Evolutionary conservation across 1,140 invertebrate genomes (phyloP), one percentile per base, ranked within the genome.

Genomic region (Tribolium castaneum): DNA sequence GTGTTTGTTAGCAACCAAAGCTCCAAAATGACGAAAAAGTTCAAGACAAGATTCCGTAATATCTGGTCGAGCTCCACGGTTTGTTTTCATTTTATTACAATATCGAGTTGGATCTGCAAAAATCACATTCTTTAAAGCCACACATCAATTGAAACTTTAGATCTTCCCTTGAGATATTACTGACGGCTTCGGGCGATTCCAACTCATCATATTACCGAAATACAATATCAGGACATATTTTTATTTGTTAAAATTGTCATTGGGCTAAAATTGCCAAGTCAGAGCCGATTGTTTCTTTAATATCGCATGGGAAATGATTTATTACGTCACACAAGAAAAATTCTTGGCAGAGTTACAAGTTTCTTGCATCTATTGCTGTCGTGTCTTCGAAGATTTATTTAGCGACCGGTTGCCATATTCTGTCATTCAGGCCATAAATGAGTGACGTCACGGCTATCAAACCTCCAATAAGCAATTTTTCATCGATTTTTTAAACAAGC

Each of bases 331-430:
- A 66, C 30, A 66, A 66, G 59, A 66, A 66, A 66, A 66, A 66
- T 66, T 66, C 25, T 39, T 73, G 71, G 71, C 71, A 73, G 30
- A 51, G n/a, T 73, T 73, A 73, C 71, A 73, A 73, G 71, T 73
- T 73, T 54, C 71, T 73, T 73, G 71, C 71, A 73, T 73, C 71
- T 73, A 73, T 54, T 73, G 52, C 52, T 73, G 39, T 73, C 52
- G 71, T 73, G 49, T 73, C 71, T 30, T 50, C 49, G 25, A 73
- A 51, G 71, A 73, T 73, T 73, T 73, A 73, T 72, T 72, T 51
- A 22, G n/a, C 70, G 50, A 72, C 70, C 54, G 9, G 54, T 59
- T 59, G 54, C 54, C 19, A 59, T 59, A 59, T 66, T 34, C 30
- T 14, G 59, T 7, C 25, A 66, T 66, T 66, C 59, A 66, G 9